Evolutionary conservation across 2,113 vertebrate species (phyloP).

Genomic region (Anarhynchus alexandrinus): DNA sequence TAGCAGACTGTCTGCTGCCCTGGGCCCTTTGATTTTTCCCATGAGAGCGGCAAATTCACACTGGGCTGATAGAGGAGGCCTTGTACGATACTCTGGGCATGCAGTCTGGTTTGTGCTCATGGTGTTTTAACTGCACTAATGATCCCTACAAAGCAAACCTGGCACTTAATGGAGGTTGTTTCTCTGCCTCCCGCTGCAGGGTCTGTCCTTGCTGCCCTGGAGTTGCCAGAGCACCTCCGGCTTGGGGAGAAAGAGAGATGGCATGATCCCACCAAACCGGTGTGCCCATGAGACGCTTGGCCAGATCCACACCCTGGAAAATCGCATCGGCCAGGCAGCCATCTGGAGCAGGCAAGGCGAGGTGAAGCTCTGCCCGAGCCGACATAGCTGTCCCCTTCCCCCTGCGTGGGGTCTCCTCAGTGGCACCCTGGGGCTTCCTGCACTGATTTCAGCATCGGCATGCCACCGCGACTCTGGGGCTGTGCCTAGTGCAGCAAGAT

Average conservation of each 20-base stretch:
- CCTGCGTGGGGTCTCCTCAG: neutral
- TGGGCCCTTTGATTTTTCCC: conserved; percentile 26
- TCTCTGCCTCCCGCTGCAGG: neutral
- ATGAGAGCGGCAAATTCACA: neutral
- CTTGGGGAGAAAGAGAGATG: neutral
- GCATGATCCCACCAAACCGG: neutral
- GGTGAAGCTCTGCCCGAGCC: neutral
- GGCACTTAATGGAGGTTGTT: neutral
- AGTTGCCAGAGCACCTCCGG: neutral
- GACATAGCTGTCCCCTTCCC: neutral
- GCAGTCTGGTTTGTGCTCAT: neutral
- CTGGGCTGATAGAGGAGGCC: neutral
- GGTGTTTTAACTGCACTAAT: neutral
- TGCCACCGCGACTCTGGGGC: fast-evolving
- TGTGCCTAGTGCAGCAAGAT: neutral
- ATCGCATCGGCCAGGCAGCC: neutral
- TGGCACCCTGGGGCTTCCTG: neutral
- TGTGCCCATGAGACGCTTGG: neutral
- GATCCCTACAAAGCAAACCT: neutral
- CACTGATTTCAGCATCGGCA: fast-evolving
- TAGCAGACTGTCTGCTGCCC: conserved; percentile 22
- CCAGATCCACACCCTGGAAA: neutral
- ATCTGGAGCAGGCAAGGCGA: neutral
- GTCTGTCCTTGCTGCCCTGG: neutral
- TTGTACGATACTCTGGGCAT: neutral